phyloP scores from a whole-genome alignment of 2,797 vertebrate species.

The Limnodromus scolopaceus region DNA sequence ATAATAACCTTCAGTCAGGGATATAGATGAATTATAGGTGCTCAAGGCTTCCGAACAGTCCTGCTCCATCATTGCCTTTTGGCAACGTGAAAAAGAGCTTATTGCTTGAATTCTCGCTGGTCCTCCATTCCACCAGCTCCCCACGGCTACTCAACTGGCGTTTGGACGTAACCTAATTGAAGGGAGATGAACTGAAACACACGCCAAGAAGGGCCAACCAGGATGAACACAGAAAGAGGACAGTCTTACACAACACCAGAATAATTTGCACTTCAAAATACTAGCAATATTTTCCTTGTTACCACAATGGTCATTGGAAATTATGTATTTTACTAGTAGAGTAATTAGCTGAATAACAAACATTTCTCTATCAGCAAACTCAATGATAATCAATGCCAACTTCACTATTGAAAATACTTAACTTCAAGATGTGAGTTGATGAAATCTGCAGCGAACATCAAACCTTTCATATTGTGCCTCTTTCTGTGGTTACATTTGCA shows the following conservation, averaged over 20 bases:
- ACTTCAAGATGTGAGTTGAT: not conserved
- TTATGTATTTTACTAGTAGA: not conserved
- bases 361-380: not conserved
- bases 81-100: not conserved
- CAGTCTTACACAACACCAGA: not conserved
- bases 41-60: not conserved
- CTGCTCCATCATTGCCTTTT: not conserved
- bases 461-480: not conserved
- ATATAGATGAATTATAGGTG: not conserved
- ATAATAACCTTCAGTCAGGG: fast-evolving
- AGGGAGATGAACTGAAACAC: not conserved
- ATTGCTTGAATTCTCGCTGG: not conserved
- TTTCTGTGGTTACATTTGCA: not conserved
- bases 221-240: fast-evolving
- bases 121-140: not conserved
- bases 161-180: not conserved
- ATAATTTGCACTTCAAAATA: not conserved
- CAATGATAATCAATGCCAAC: not conserved
- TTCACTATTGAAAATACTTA: not conserved
- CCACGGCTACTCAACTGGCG: not conserved
- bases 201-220: not conserved
- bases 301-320: not conserved
- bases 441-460: not conserved
- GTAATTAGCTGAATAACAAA: not conserved
- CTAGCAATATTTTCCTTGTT: not conserved